A percentile compares a stretch with the other conserved stretches of the same genome.
phyloP scores from a whole-genome alignment of 2,797 vertebrate genomes.

The Meriones psammophilus region DNA sequence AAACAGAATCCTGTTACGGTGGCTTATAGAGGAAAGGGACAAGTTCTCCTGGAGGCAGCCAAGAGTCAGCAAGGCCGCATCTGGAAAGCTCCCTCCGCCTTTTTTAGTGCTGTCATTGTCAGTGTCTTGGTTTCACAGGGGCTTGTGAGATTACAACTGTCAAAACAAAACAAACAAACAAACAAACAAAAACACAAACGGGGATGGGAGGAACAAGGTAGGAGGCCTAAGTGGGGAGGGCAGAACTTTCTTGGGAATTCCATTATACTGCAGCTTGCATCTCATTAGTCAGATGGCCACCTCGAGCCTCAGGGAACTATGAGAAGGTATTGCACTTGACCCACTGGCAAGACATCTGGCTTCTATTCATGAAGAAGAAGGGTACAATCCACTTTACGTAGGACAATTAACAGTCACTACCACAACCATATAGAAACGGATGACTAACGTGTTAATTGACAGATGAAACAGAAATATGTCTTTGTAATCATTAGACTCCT shows the following conservation, averaged over 20 bases:
- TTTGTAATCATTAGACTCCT: slow-evolving; percentile 15
- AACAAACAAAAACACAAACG: neutral
- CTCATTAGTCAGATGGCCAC: neutral
- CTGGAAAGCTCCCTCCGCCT: neutral
- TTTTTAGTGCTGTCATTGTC: neutral
- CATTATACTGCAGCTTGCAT: neutral
- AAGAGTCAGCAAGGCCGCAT: neutral
- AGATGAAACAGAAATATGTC: slow-evolving; percentile 31
- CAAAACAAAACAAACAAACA: neutral
- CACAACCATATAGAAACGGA: neutral
- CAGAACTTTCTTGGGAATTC: neutral
- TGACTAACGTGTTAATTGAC: neutral
- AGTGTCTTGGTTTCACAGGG: neutral
- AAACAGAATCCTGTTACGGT: neutral
- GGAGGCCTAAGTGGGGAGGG: neutral
- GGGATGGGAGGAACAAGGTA: neutral
- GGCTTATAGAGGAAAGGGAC: neutral
- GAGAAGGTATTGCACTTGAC: neutral
- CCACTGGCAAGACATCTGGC: neutral
- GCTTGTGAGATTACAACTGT: neutral
- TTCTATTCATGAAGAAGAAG: neutral
- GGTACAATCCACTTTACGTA: neutral
- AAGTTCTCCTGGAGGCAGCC: neutral
- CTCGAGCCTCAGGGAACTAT: neutral
- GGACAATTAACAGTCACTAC: neutral